Evolutionary conservation across 1,140 invertebrate genomes (phyloP).

Genomic region (Archivesica marissinica): DNA sequence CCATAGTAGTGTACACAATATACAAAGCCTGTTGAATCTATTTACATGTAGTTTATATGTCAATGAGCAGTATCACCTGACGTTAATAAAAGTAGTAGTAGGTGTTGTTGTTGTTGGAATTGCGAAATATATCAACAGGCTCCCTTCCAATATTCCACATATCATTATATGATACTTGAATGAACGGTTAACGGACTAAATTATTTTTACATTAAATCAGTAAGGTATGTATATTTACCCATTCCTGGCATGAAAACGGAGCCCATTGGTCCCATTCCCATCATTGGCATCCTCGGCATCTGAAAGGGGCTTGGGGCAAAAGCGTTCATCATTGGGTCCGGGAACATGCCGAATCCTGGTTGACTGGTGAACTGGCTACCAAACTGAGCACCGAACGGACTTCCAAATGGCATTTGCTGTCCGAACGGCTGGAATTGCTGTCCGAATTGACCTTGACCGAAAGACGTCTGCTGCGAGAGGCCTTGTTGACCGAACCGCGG

Average conservation of each 20-base stretch:
- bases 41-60: too few relatives aligned
- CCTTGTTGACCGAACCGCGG: background rate
- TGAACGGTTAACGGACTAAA: too few relatives aligned
- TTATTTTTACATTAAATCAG: too few relatives aligned
- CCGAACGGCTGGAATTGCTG: background rate
- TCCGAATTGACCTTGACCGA: slow-evolving; percentile 6
- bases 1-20: too few relatives aligned
- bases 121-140: too few relatives aligned
- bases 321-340: slow-evolving; percentile 13
- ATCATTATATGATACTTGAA: too few relatives aligned
- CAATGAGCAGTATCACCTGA: too few relatives aligned
- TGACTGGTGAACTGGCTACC: slow-evolving; percentile 14
- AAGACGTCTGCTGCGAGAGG: background rate
- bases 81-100: too few relatives aligned
- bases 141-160: too few relatives aligned
- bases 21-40: too few relatives aligned
- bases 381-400: slow-evolving; percentile 24
- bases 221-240: background rate
- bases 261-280: slow-evolving; percentile 5
- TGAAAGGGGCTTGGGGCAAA: slow-evolving; percentile 24
- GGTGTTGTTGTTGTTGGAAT: too few relatives aligned
- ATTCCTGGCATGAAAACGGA: slow-evolving; percentile 16
- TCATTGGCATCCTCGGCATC: slow-evolving; percentile 7
- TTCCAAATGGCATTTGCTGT: slow-evolving; percentile 8
- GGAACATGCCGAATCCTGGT: slow-evolving; percentile 29